These are phyloP conservation scores for Drosophila acutilabella DNA, from an alignment of 2,888 invertebrate genomes.

Conservation along the genomic window DNA sequence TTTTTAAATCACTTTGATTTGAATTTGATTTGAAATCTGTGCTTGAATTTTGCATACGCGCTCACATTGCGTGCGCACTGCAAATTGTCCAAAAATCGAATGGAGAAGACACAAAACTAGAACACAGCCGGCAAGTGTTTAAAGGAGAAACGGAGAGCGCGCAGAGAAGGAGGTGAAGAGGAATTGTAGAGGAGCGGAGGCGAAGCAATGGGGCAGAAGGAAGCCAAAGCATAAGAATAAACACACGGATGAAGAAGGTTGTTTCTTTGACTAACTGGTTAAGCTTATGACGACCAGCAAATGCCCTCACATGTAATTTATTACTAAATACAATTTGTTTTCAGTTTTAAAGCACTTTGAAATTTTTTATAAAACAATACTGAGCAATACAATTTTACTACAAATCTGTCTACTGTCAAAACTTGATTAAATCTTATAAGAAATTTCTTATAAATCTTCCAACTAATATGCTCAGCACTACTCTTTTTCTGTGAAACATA, in stretches of 20 bases:
- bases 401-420: no score
- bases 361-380: no score
- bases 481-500: constrained; percentile 29
- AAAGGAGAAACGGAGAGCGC: not conserved
- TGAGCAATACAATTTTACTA: no score
- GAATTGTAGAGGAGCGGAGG: not conserved
- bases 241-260: constrained; percentile 33
- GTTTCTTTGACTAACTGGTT: not conserved
- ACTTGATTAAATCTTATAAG: no score
- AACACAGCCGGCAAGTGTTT: constrained; percentile 45
- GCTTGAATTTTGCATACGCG: constrained; percentile 17
- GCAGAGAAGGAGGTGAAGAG: not conserved
- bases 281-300: constrained; percentile 9
- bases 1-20: constrained; percentile 4
- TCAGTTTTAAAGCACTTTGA: no score
- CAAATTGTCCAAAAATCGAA: constrained; percentile 46
- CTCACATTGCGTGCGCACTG: constrained; percentile 56
- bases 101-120: constrained; percentile 26
- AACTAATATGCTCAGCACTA: constrained; percentile 20
- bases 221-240: constrained; percentile 58
- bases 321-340: no score
- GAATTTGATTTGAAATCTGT: constrained; percentile 8
- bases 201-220: constrained; percentile 40
- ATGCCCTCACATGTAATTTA: constrained; percentile 24
- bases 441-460: not conserved